phyloP scores from a whole-genome alignment of 1,140 invertebrate genomes.

The Palaemon carinicauda region DNA sequence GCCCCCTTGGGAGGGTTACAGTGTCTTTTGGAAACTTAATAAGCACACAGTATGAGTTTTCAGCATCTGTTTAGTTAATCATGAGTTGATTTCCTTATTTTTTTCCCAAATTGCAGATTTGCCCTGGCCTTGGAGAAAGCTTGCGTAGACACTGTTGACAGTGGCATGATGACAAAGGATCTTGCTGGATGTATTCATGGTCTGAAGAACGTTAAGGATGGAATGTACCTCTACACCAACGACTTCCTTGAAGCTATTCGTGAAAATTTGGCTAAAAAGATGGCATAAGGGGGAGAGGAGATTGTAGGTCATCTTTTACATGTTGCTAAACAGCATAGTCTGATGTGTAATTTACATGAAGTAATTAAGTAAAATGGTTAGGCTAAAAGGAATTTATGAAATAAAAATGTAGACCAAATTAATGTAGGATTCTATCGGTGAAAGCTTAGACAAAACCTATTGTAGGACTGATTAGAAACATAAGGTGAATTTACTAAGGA shows the following conservation, averaged over 20 bases:
- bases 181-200: conserved; percentile 89
- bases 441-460: too few relatives aligned
- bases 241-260: conserved; percentile 96
- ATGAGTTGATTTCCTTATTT: background rate
- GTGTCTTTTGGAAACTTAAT: too few relatives aligned
- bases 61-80: too few relatives aligned
- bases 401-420: too few relatives aligned
- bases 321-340: background rate
- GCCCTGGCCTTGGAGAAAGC: conserved; percentile 72
- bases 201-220: conserved; percentile 74
- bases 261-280: conserved; percentile 85
- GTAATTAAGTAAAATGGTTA: background rate
- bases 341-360: background rate
- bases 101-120: conserved; percentile 65
- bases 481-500: too few relatives aligned
- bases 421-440: too few relatives aligned
- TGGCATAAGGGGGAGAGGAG: conserved; percentile 62
- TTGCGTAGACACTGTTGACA: conserved; percentile 86
- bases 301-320: background rate
- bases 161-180: conserved; percentile 92
- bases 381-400: background rate
- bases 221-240: conserved; percentile 96
- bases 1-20: too few relatives aligned
- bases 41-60: too few relatives aligned
- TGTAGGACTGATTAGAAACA: too few relatives aligned